A percentile compares a stretch with the other conserved stretches of the same genome.
Conservation (phyloP, 2,888 invertebrate genomes). For the Orchesellides sinensis region DNA sequence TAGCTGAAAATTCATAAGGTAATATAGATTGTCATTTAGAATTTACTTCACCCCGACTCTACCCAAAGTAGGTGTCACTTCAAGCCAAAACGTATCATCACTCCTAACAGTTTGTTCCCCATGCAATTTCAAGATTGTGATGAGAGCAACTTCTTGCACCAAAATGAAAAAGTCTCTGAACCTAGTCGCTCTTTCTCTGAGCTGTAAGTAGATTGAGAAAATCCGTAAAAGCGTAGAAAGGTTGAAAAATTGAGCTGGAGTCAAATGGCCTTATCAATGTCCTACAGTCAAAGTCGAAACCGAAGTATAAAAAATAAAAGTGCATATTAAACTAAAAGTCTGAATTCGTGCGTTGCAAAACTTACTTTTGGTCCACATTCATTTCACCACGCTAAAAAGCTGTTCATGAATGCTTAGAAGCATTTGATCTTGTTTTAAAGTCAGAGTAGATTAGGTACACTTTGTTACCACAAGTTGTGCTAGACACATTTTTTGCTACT, state of each 20-base stretch:
- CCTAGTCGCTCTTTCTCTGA: not conserved
- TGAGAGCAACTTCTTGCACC: not conserved
- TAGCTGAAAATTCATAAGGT: too few relatives aligned
- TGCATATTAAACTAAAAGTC: slow-evolving; percentile 27
- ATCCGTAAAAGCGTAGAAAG: not conserved
- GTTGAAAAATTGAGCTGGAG: slow-evolving; percentile 37
- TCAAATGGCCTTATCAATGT: slow-evolving; percentile 51
- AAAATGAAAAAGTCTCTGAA: not conserved
- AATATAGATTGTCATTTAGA: slow-evolving; percentile 25
- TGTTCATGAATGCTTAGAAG: not conserved
- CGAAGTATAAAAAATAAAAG: slow-evolving; percentile 16
- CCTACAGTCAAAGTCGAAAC: not conserved
- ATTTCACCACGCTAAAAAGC: not conserved
- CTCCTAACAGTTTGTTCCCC: not conserved
- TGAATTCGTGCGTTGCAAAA: not conserved
- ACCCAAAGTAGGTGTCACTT: not conserved
- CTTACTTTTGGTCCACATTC: not conserved
- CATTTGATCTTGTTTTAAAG: too few relatives aligned
- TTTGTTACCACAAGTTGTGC: not conserved
- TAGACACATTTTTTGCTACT: not conserved
- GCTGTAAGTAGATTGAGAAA: not conserved
- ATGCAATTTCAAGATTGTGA: not conserved
- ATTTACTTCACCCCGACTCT: not conserved
- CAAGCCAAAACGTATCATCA: slow-evolving; percentile 20
- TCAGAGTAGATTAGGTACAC: not conserved